phyloP scores from a whole-genome alignment of 2,888 invertebrate genomes.

The Oxytorus armatus region DNA sequence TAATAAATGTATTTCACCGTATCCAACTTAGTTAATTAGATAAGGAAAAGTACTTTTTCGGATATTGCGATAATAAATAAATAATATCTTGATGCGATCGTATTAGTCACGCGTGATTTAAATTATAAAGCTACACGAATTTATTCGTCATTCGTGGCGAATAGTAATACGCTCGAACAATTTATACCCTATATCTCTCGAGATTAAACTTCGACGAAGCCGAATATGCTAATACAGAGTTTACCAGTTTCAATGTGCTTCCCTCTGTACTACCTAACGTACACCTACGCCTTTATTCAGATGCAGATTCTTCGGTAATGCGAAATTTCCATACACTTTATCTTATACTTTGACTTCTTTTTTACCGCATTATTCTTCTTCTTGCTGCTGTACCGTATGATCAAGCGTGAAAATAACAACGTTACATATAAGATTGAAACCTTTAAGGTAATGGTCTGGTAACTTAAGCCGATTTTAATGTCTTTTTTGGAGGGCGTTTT shows the following conservation, averaged over 20 bases:
- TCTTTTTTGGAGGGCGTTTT: too few relatives aligned
- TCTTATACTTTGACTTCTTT: too few relatives aligned
- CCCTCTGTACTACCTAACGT: neutral
- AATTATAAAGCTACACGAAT: neutral
- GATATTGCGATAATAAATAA: neutral
- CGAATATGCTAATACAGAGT: conserved; percentile 25
- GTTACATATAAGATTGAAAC: too few relatives aligned
- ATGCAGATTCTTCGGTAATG: conserved; percentile 22
- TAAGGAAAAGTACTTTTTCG: too few relatives aligned
- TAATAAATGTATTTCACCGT: too few relatives aligned
- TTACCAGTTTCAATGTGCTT: conserved; percentile 26
- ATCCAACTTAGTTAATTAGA: too few relatives aligned
- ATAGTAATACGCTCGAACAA: neutral
- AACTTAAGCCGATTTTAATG: too few relatives aligned
- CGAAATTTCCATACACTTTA: neutral
- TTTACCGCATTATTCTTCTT: too few relatives aligned
- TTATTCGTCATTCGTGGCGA: neutral
- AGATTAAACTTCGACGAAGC: neutral
- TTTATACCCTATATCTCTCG: neutral
- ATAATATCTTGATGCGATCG: neutral
- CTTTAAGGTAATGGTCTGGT: too few relatives aligned
- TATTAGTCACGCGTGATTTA: neutral
- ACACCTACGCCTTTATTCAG: too few relatives aligned
- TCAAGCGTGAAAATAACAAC: too few relatives aligned
- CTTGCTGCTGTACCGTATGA: too few relatives aligned